Percentiles rank a stretch among this genome's conserved stretches.
Conservation (phyloP, 53 echinoderm and acorn worm species). For the Apostichopus leukothele region DNA sequence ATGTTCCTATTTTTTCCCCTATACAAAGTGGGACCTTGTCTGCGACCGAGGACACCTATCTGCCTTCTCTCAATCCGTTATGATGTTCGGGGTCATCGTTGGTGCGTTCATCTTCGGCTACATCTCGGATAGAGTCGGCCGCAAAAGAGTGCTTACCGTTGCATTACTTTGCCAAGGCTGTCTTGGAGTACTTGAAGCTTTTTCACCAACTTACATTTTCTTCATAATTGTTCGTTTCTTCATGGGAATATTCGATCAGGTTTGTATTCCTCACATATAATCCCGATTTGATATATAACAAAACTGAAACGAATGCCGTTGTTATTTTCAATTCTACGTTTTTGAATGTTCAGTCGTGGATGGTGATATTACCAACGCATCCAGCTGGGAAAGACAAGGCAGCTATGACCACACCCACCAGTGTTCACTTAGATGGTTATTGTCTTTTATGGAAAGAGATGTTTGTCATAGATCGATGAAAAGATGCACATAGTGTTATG, state of each 20-base stretch:
- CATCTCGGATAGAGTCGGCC: conserved; percentile 12
- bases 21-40: conserved; percentile 7
- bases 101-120: not conserved
- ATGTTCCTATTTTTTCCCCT: not conserved
- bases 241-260: not conserved
- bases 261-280: not conserved
- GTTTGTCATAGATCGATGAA: too few relatives aligned
- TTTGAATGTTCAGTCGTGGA: too few relatives aligned
- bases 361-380: too few relatives aligned
- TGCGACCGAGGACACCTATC: not conserved
- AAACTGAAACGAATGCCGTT: too few relatives aligned
- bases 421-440: too few relatives aligned
- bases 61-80: conserved; percentile 2
- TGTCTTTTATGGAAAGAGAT: too few relatives aligned
- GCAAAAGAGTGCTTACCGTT: not conserved
- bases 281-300: too few relatives aligned
- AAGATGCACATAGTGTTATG: too few relatives aligned
- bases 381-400: too few relatives aligned
- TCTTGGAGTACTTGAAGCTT: conserved; percentile 4
- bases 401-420: too few relatives aligned
- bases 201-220: conserved; percentile 5
- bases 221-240: conserved; percentile 1
- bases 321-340: too few relatives aligned
- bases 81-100: not conserved
- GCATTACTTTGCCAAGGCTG: conserved; percentile 5